A percentile compares a stretch with the other conserved stretches of the same genome.
phyloP scores from a whole-genome alignment of 2,888 invertebrate genomes.

The Phalera bucephala region DNA sequence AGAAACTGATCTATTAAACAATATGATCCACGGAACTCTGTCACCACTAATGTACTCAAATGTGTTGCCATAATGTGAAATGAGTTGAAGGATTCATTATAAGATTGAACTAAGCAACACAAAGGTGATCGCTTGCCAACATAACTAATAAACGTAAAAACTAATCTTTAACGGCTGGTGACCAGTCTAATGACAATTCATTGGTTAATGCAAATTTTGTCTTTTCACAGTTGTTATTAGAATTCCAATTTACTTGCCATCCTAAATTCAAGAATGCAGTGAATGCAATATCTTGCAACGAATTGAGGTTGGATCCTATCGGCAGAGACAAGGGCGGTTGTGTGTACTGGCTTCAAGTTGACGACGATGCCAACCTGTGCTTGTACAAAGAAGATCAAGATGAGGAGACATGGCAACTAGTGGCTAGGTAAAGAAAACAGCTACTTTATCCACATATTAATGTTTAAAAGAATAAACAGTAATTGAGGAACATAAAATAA shows the following conservation, averaged over 20 bases:
- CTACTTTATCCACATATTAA: not conserved
- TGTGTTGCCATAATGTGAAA: too few relatives aligned
- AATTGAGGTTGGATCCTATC: conserved; percentile 93
- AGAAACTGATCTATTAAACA: too few relatives aligned
- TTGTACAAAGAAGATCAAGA: conserved; percentile 98
- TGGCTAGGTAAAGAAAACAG: conserved; percentile 87
- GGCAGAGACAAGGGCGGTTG: conserved; percentile 96
- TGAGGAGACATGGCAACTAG: conserved; percentile 97
- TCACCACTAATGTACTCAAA: too few relatives aligned
- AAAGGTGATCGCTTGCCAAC: too few relatives aligned
- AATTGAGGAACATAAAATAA: too few relatives aligned
- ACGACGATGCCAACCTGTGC: conserved; percentile 93
- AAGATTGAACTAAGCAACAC: too few relatives aligned
- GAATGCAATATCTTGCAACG: conserved; percentile 89
- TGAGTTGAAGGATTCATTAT: too few relatives aligned
- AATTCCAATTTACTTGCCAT: conserved; percentile 97
- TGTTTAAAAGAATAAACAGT: conserved; percentile 9
- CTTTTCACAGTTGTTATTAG: conserved; percentile 90
- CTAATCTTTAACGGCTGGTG: too few relatives aligned
- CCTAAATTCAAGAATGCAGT: conserved; percentile 95
- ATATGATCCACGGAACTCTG: too few relatives aligned
- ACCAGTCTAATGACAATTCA: too few relatives aligned
- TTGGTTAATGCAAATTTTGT: too few relatives aligned
- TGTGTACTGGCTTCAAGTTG: conserved; percentile 96
- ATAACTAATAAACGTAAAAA: too few relatives aligned